A percentile compares a stretch with the other conserved stretches of the same genome.
Evolutionary conservation across 2,888 invertebrate genomes (phyloP).

Genomic region (Eurytoma adleriae): DNA sequence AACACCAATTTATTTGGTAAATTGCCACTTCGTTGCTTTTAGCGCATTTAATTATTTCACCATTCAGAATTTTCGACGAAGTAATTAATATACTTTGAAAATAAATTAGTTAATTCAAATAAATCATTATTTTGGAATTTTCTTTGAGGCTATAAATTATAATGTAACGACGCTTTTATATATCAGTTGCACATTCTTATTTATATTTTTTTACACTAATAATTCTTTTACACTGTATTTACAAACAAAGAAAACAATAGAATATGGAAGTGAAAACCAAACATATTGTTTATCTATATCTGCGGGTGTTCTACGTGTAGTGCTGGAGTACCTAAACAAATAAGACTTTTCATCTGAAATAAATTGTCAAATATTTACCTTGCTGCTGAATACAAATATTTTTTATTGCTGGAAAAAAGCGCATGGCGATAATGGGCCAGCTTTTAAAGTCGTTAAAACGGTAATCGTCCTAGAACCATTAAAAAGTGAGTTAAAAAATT

Average conservation of each 20-base stretch:
- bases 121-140: neutral
- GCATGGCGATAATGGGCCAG: neutral
- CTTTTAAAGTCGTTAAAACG: neutral
- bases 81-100: slow-evolving; percentile 4
- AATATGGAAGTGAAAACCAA: too few relatives aligned
- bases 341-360: too few relatives aligned
- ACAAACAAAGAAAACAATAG: too few relatives aligned
- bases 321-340: too few relatives aligned
- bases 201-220: too few relatives aligned
- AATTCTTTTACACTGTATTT: too few relatives aligned
- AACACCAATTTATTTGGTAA: slow-evolving; percentile 1
- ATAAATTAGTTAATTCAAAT: slow-evolving; percentile 5
- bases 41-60: neutral
- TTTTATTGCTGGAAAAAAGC: neutral
- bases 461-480: neutral
- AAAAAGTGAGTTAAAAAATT: slow-evolving; percentile 33
- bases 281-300: too few relatives aligned
- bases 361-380: too few relatives aligned
- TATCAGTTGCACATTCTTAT: too few relatives aligned
- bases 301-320: too few relatives aligned
- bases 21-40: slow-evolving; percentile 16
- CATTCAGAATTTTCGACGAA: slow-evolving; percentile 14
- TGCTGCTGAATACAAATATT: too few relatives aligned
- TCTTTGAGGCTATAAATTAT: neutral
- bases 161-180: too few relatives aligned